Evolutionary conservation across 2,113 vertebrate species (phyloP), one percentile per base, ranked within the genome.

Genomic region (Periophthalmodon schlosseri): DNA sequence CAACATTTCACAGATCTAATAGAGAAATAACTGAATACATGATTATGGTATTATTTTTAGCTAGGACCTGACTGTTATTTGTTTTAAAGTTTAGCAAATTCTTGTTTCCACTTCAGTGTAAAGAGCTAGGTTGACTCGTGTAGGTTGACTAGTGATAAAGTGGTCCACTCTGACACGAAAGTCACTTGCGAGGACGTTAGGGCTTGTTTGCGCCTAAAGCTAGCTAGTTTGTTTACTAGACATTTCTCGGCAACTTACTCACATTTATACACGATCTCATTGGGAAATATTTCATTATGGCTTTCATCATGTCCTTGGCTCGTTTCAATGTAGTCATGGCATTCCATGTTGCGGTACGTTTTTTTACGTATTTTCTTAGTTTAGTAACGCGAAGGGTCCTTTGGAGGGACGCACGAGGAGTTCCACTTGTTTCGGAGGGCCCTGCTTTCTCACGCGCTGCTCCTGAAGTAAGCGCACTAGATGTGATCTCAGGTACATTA

Each of bases 261-360:
- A 93, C 90, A 86, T 79, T 89, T 91, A 74, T 90, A 91, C 0
- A 88, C 81, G 68, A 79, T 83, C 24, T 90, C 89, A 47, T 6
- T 23, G 0, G 64, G 39, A 7, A 1, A 72, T 3, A n/a, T 13
- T 10, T 50, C 63, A 16, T 77, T 54, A 21, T 47, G 60, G 24
- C 72, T 68, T 10, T 50, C 66, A 20, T 77, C 44, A 24, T 47
- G 64, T 44, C 70, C 70, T 8, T 28, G 79, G 69, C 11, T 64
- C 3, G 74, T 84, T 66, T 86, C 88, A 0, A 33, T 68, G 52
- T 91, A 87, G n/a, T 91, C 87, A 5, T 39, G 7, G 7, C 72
- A 64, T 2, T 85, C 78, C 79, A 84, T 90, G 33, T 58, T 33
- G 60, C 9, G 4, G n/a, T 28, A 60, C 21, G 11, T 65, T 14